A percentile compares a stretch with the other conserved stretches of the same genome.
Evolutionary conservation across 2,888 invertebrate species (phyloP).

Genomic region (Drosophila peninsularis): DNA sequence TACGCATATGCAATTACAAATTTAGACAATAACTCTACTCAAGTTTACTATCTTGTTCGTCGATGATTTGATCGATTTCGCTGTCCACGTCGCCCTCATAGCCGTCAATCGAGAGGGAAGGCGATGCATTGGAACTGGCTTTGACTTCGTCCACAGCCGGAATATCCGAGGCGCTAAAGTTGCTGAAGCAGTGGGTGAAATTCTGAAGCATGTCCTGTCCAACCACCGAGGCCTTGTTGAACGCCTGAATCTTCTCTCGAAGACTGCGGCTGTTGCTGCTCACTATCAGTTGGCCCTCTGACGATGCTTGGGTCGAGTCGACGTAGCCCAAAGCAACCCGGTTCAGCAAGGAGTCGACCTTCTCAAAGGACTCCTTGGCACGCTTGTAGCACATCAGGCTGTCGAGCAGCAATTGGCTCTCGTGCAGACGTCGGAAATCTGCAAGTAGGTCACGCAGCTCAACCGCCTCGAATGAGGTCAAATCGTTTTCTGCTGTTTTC

Average conservation of each 20-base stretch:
- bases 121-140: not conserved
- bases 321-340: not conserved
- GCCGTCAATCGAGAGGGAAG: constrained; percentile 49
- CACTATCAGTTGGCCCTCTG: not conserved
- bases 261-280: constrained; percentile 45
- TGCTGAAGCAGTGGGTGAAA: constrained; percentile 67
- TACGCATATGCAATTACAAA: constrained; percentile 11
- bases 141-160: not conserved
- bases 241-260: constrained; percentile 65
- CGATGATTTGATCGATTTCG: constrained; percentile 51
- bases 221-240: constrained; percentile 52
- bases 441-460: constrained; percentile 59
- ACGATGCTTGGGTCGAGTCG: not conserved
- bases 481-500: constrained; percentile 17
- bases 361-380: constrained; percentile 70
- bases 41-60: not conserved
- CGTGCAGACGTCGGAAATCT: constrained; percentile 66
- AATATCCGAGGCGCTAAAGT: constrained; percentile 39
- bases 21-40: not conserved
- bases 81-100: constrained; percentile 77
- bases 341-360: constrained; percentile 50
- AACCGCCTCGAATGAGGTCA: constrained; percentile 23
- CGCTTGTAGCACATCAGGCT: constrained; percentile 65
- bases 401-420: constrained; percentile 67
- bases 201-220: constrained; percentile 42